Evolutionary conservation across 2,113 vertebrate species (phyloP).

Genomic region (Bubalus kerabau): DNA sequence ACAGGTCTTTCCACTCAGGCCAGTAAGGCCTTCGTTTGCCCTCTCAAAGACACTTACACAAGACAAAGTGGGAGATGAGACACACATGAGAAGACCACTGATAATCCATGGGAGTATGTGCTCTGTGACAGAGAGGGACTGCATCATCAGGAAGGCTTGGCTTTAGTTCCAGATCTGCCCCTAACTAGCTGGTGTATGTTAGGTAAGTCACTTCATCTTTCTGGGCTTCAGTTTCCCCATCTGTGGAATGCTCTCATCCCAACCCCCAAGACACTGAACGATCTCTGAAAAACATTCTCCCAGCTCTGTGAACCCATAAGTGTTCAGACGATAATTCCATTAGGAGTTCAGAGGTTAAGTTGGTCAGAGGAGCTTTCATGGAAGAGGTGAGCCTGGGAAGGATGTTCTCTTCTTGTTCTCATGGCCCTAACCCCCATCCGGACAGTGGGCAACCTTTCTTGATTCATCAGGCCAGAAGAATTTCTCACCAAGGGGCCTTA

Average conservation of each 20-base stretch:
- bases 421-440: not conserved
- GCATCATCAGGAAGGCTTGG: not conserved
- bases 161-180: not conserved
- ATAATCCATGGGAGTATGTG: not conserved
- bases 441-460: not conserved
- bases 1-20: not conserved
- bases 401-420: not conserved
- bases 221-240: not conserved
- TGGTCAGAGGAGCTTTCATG: not conserved
- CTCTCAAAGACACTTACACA: not conserved
- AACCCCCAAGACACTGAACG: not conserved
- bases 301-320: not conserved
- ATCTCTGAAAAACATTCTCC: not conserved
- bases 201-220: not conserved
- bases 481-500: not conserved
- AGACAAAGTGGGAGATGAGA: not conserved
- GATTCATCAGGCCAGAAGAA: not conserved
- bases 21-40: not conserved
- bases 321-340: not conserved
- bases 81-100: not conserved
- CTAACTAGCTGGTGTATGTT: not conserved
- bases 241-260: not conserved
- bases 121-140: not conserved
- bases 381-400: not conserved
- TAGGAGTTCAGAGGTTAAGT: not conserved